Evolutionary conservation across 2,797 vertebrate genomes (phyloP).

Genomic region (Balearica regulorum): DNA sequence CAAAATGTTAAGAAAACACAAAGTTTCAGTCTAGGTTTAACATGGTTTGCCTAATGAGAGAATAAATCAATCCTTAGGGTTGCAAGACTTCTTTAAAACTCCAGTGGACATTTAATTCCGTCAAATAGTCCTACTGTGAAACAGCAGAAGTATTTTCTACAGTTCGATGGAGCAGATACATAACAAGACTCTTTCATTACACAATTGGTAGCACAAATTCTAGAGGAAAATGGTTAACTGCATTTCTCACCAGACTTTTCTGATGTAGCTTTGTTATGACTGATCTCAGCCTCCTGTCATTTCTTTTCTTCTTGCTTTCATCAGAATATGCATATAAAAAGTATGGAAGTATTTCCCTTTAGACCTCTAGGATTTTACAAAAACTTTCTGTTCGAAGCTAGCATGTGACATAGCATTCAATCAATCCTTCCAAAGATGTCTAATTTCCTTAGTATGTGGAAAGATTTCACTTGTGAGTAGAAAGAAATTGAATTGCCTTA

Average conservation of each 20-base stretch:
- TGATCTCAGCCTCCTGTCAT: neutral
- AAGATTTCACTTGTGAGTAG: neutral
- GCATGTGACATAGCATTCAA: neutral
- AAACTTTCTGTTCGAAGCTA: neutral
- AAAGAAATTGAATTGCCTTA: neutral
- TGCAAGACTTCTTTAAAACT: neutral
- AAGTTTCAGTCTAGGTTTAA: neutral
- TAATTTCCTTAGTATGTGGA: constrained; percentile 8
- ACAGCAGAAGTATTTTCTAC: neutral
- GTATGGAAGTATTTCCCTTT: neutral
- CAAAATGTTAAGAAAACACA: neutral
- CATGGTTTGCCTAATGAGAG: neutral
- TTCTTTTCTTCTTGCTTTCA: neutral
- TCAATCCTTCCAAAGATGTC: constrained; percentile 12
- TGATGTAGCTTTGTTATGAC: neutral
- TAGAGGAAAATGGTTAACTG: neutral
- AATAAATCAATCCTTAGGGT: neutral
- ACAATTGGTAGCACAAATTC: neutral
- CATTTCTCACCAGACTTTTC: neutral
- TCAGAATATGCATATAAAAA: neutral
- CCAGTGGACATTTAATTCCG: neutral
- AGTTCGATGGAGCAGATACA: neutral
- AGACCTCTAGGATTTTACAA: neutral
- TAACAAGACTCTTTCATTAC: neutral
- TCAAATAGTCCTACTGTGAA: neutral